Percentiles rank a stretch among this genome's conserved stretches.
Conservation (phyloP, 2,888 invertebrate species). For the Rotaria socialis region DNA sequence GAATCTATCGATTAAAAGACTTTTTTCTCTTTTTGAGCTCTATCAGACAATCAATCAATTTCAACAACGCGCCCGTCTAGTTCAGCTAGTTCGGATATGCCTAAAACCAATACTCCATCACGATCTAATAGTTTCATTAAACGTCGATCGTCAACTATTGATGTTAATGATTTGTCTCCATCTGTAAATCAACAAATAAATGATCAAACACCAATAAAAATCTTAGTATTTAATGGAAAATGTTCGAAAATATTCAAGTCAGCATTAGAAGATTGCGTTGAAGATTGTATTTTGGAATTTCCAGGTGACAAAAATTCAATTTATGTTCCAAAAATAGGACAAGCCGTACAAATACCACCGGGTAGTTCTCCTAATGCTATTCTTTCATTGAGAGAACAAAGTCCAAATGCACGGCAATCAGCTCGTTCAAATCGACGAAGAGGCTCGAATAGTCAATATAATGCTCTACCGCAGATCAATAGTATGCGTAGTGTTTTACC, state of each 20-base stretch:
- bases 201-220: background rate
- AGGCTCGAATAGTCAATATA: background rate
- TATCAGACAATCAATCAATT: background rate
- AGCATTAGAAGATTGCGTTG: constrained; percentile 24
- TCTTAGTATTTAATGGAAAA: background rate
- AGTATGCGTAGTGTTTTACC: background rate
- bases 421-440: background rate
- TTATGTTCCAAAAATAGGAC: background rate
- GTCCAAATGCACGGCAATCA: background rate
- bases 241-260: background rate
- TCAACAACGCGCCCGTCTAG: background rate
- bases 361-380: background rate
- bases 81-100: background rate
- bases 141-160: background rate
- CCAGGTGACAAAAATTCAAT: background rate
- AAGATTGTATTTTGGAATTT: constrained; percentile 32
- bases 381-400: background rate
- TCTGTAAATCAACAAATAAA: background rate
- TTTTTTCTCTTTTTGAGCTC: background rate
- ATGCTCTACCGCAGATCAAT: background rate
- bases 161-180: background rate
- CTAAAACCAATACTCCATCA: background rate
- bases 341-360: background rate
- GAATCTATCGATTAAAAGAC: no score
- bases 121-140: background rate